Percentiles rank a stretch among this genome's conserved stretches.
Conservation (phyloP, 1,140 invertebrate genomes). For the Phocides pigmalion region DNA sequence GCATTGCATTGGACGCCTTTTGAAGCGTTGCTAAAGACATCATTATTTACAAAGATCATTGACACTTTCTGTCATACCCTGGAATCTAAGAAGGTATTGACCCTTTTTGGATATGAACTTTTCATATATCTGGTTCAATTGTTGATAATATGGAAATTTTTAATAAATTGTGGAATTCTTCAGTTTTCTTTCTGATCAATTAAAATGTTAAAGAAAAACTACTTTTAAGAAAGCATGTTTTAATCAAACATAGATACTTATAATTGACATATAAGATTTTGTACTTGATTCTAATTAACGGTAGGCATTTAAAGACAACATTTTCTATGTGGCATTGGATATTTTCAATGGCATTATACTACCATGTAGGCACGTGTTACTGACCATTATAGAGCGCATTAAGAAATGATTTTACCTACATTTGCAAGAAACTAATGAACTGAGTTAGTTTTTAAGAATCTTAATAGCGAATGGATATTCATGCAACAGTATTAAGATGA, state of each 20-base stretch:
- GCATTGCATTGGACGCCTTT: constrained; percentile 8
- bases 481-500: too few species aligned
- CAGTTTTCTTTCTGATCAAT: too few species aligned
- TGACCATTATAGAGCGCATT: constrained; percentile 31
- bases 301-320: constrained; percentile 38
- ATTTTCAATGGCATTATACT: constrained; percentile 29
- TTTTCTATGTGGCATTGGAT: constrained; percentile 47
- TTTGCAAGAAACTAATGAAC: constrained; percentile 35
- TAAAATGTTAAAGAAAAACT: not conserved
- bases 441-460: not conserved
- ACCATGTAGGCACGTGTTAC: constrained; percentile 25
- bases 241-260: not conserved
- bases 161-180: too few species aligned
- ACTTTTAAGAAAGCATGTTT: not conserved
- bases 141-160: too few species aligned
- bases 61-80: too few species aligned
- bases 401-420: constrained; percentile 38
- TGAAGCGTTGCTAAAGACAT: constrained; percentile 18
- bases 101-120: too few species aligned
- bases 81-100: too few species aligned
- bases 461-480: not conserved
- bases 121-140: too few species aligned
- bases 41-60: not conserved
- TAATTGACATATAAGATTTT: constrained; percentile 15
- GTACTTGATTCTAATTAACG: constrained; percentile 38